Conservation (phyloP, 2,797 vertebrate species). For the Loriculus beryllinus region DNA sequence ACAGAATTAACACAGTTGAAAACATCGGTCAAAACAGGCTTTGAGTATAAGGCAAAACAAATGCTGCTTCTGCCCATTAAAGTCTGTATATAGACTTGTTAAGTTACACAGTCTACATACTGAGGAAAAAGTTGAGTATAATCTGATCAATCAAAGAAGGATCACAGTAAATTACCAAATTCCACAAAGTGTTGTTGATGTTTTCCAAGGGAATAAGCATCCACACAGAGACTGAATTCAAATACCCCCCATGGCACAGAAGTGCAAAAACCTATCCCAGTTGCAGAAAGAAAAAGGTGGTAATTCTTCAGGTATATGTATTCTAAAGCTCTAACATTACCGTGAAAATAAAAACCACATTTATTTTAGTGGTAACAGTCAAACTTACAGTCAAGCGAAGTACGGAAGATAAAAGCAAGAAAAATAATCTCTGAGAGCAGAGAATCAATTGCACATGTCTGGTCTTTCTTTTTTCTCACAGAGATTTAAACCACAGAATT, state of each 20-base stretch:
- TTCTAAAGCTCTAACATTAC: not conserved
- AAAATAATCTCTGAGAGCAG: not conserved
- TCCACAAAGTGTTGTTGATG: not conserved
- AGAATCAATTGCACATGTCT: constrained; percentile 35
- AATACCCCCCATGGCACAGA: not conserved
- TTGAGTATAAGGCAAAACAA: not conserved
- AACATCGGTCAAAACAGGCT: not conserved
- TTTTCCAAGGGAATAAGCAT: not conserved
- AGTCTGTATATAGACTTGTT: not conserved
- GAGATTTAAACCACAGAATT: constrained; percentile 22
- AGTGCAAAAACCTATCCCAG: not conserved
- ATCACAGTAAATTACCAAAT: not conserved
- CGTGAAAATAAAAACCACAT: not conserved
- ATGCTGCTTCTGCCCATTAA: not conserved
- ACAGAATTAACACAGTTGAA: not conserved
- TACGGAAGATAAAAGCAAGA: constrained; percentile 21
- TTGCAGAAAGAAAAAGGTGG: not conserved
- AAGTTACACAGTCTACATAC: not conserved
- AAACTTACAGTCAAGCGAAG: not conserved
- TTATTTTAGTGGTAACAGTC: constrained; percentile 1
- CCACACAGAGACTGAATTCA: not conserved
- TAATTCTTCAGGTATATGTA: not conserved
- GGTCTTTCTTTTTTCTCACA: not conserved
- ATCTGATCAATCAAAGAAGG: not conserved
- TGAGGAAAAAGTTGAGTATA: not conserved